Base-by-base conservation (phyloP, 2,113 vertebrate genomes). In the Pseudorasbora parva region DNA sequence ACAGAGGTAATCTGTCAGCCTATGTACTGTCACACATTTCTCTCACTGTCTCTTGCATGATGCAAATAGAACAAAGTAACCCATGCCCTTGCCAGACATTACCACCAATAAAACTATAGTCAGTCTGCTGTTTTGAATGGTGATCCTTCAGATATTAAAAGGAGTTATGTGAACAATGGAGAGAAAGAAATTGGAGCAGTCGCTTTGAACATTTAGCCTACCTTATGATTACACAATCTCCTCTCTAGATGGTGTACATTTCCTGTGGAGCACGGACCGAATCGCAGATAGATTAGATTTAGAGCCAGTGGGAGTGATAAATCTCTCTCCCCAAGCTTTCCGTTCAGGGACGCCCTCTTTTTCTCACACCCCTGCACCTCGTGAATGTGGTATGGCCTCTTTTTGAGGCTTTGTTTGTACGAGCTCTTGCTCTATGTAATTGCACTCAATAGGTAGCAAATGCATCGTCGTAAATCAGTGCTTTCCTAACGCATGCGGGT, bases 401-500 rank as follows among this genome's bases (percentile, higher is more conserved):
- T 73, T 82, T 30, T 23, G 77, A 78, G 82, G 80, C 84, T 89
- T 89, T 90, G 85, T 91, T 93, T 92, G 89, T 84, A 80, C 87
- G 49, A 25, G 81, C 82, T 83, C 86, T 86, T 59, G 62, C 87
- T 86, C 88, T 85, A 86, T 88, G 87, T 90, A 91, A 92, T 91
- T 91, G 87, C 41, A 5, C 91, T 93, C 91, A 89, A 89, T 91
- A 83, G 87, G 90, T 88, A 89, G 86, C 88, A 89, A 91, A 92
- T 87, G 81, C 89, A 82, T 64, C 66, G 82, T 94, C 90, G 86
- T 94, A 94, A 94, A 94, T 95, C 92, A 94, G 82, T 79, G 54
- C 19, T 76, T 64, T 69, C 60, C 66, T 59, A n/a, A 45, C 14
- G 45, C 21, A 23, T 6, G 17, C 37, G 25, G 66, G 83, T 85